Conservation (phyloP, 2,797 vertebrate species). For the Micrastur ruficollis region DNA sequence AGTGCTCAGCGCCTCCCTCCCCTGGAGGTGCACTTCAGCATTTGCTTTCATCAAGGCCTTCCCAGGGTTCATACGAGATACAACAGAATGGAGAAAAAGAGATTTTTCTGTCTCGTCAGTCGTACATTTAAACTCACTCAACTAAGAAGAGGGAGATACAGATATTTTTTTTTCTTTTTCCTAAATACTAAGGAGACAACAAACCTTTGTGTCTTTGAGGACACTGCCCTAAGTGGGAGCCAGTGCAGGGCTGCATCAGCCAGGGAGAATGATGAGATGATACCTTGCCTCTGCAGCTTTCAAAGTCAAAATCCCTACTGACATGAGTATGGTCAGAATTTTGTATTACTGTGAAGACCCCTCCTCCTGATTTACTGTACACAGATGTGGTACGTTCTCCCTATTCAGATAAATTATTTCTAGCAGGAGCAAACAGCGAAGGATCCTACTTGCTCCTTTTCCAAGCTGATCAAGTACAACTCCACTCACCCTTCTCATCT, state of each 20-base stretch:
- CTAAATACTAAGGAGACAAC: not conserved
- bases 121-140: not conserved
- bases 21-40: rapidly evolving
- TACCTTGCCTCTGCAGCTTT: not conserved
- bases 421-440: not conserved
- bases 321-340: not conserved
- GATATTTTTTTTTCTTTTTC: not conserved
- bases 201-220: not conserved
- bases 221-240: not conserved
- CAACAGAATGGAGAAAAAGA: not conserved
- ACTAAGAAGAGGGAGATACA: not conserved
- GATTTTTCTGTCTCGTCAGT: not conserved
- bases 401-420: not conserved
- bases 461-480: not conserved
- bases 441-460: not conserved
- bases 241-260: not conserved
- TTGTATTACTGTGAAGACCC: not conserved
- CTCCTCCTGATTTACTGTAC: not conserved
- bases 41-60: not conserved
- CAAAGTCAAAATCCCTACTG: not conserved
- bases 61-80: not conserved
- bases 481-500: not conserved
- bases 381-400: not conserved
- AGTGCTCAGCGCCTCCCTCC: not conserved
- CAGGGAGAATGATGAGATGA: not conserved